Base-by-base conservation (phyloP, 2,797 vertebrate genomes). In the Acrossocheilus wenchowensis region DNA sequence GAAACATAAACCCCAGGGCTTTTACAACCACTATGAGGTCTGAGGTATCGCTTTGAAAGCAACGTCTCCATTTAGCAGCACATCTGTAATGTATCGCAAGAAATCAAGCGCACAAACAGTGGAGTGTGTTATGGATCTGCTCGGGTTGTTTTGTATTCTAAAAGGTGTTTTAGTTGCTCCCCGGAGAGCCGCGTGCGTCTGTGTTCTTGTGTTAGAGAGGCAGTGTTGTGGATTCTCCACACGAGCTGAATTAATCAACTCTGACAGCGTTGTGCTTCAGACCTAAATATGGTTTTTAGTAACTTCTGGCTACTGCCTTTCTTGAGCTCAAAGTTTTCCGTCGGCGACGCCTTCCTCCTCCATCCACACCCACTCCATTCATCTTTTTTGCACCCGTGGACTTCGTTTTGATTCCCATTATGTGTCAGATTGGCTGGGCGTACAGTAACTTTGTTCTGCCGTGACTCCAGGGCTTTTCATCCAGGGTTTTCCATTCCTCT, bases 171-270 rank as follows among this genome's bases (percentile, higher is more conserved):
- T 71, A 78, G 78, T 30, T 23, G 43, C 30, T 81, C 84, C 78
- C 83, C n/a, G 15, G 74, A 83, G 81, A 69, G 68, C n/a, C 50
- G 43, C 23, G 52, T 48, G 78, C 54, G 36, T 69, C 60, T 57
- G 73, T 69, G 60, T 57, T 83, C 39, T 26, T 6, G 81, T 68
- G 45, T 68, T 64, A 52, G 66, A 7, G 19, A 60, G 73, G 50
- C n/a, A 78, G 73, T 57, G 43, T 87, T 78, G 73, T 84, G 78
- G 66, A 80, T 81, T 85, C 81, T 81, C 71, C 72, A 17, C 34
- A 36, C 36, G 36, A 50, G 81, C 82, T 86, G 89, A 89, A 81
- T 83, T 87, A 87, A 88, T 88, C 26, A 74, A 60, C 57, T 82
- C 75, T 89, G 89, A 88, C 86, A 89, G 72, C 57, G 71, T 57